Evolutionary conservation across 2,888 invertebrate species (phyloP).

Genomic region (Athripsodes cinereus): DNA sequence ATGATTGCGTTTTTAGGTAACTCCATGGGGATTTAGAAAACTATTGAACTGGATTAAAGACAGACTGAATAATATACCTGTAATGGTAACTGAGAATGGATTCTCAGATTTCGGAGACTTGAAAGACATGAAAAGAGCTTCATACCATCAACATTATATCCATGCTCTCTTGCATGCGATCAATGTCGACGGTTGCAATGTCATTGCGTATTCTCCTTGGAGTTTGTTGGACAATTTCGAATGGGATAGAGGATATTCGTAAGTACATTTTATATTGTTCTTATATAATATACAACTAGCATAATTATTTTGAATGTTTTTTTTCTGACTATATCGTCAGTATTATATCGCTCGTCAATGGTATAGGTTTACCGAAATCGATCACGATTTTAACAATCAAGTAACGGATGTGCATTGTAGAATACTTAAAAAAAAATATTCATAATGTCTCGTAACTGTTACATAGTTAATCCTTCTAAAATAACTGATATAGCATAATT

Average conservation of each 20-base stretch:
- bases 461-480: too few relatives aligned
- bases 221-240: slow-evolving; percentile 81
- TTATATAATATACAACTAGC: not conserved
- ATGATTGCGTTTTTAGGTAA: slow-evolving; percentile 38
- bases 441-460: too few relatives aligned
- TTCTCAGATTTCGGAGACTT: slow-evolving; percentile 48
- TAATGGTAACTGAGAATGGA: slow-evolving; percentile 53
- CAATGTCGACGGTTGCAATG: slow-evolving; percentile 55
- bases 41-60: slow-evolving; percentile 50
- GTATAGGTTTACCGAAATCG: too few relatives aligned
- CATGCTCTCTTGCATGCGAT: slow-evolving; percentile 47
- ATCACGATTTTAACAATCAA: too few relatives aligned
- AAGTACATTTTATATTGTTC: slow-evolving; percentile 34
- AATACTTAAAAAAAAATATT: too few relatives aligned
- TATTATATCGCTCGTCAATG: too few relatives aligned
- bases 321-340: too few relatives aligned
- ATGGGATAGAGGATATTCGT: slow-evolving; percentile 73
- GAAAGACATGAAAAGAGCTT: slow-evolving; percentile 50
- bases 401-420: too few relatives aligned
- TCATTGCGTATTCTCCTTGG: slow-evolving; percentile 72
- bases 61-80: slow-evolving; percentile 47
- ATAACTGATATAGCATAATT: too few relatives aligned
- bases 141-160: slow-evolving; percentile 52
- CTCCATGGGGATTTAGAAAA: slow-evolving; percentile 53
- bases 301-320: too few relatives aligned